Conservation (phyloP, 2,888 invertebrate genomes). For the Brassicogethes aeneus region DNA sequence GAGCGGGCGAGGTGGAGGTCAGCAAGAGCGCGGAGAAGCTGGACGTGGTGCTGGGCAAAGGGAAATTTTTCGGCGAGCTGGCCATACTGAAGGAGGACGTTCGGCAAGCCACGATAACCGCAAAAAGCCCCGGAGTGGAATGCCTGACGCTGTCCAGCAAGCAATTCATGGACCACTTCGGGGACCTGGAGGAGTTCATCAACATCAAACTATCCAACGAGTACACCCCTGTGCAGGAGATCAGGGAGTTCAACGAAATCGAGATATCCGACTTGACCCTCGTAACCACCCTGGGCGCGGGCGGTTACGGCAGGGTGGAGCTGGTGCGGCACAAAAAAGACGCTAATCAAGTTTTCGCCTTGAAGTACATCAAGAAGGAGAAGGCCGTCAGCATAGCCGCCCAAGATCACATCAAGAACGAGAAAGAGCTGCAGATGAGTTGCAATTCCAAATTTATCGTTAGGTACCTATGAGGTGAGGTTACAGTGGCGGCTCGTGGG, state of each 20-base stretch:
- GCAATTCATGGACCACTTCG: conserved; percentile 76
- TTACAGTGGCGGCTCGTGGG: too few species aligned
- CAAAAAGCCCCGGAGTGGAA: conserved; percentile 63
- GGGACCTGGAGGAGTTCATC: conserved; percentile 56
- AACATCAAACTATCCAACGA: conserved; percentile 12
- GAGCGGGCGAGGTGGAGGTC: conserved; percentile 71
- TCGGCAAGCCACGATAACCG: conserved; percentile 82
- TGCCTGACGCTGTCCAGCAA: conserved; percentile 73
- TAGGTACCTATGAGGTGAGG: conserved; percentile 15
- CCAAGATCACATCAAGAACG: conserved; percentile 59
- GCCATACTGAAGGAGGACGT: conserved; percentile 66
- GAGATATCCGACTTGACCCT: conserved; percentile 67
- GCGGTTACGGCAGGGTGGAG: conserved; percentile 86
- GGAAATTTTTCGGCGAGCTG: conserved; percentile 82
- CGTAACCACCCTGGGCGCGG: conserved; percentile 77
- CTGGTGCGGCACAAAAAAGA: conserved; percentile 40
- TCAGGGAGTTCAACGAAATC: conserved; percentile 14
- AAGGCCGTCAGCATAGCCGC: conserved; percentile 59
- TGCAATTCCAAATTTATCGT: conserved; percentile 18
- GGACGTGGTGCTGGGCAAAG: conserved; percentile 46
- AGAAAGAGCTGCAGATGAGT: conserved; percentile 50
- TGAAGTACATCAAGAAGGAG: conserved; percentile 60
- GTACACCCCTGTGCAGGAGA: conserved; percentile 9
- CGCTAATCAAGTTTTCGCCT: conserved; percentile 45
- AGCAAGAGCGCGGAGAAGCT: conserved; percentile 46